Evolutionary conservation across 2,797 vertebrate genomes (phyloP), one percentile per base, ranked within the genome.

Genomic region (Anas bernieri): DNA sequence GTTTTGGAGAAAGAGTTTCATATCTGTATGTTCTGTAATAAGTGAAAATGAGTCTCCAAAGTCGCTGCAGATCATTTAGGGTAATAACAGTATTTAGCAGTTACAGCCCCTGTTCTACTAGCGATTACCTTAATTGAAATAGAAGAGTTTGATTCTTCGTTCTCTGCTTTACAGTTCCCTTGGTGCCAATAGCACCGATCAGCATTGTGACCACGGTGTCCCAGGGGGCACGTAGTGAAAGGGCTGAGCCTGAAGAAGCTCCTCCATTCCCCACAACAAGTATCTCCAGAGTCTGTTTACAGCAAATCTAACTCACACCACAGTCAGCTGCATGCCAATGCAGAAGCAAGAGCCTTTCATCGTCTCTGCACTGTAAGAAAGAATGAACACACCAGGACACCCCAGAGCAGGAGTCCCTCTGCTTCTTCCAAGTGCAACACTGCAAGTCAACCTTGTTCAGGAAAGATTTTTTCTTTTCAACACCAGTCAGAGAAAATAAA

Each of bases 161-260:
- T 54, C 69, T 66, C 52, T 39, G 35, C 25, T 84, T 75, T 80
- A 81, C 37, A 39, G 54, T 31, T 87, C 66, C 48, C 46, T 56
- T 0, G 2, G 48, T 6, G 17, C 48, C 55, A 67, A n/a, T 83
- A 17, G 2, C 2, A 2, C 64, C 3, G 0, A 72, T 92, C 73
- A 46, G 41, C 8, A 1, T 56, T 30, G 31, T 25, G 20, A 87
- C 33, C 31, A 23, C 21, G 0, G 7, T 21, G 59, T 69, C 66
- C 45, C 54, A 66, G 26, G 45, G 33, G 39, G 31, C 46, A 46
- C 46, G 17, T 33, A n/a, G 28, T 9, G 20, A 73, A 62, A 68
- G 23, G 61, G 5, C 37, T 78, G 16, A 61, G 59, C 66, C 73
- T 48, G 39, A 72, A 56, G 59, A 54, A 77, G 43, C 43, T 76